These are phyloP conservation scores for Bombylius discolor DNA, from an alignment of 2,888 invertebrate genomes.

Conservation along the genomic window DNA sequence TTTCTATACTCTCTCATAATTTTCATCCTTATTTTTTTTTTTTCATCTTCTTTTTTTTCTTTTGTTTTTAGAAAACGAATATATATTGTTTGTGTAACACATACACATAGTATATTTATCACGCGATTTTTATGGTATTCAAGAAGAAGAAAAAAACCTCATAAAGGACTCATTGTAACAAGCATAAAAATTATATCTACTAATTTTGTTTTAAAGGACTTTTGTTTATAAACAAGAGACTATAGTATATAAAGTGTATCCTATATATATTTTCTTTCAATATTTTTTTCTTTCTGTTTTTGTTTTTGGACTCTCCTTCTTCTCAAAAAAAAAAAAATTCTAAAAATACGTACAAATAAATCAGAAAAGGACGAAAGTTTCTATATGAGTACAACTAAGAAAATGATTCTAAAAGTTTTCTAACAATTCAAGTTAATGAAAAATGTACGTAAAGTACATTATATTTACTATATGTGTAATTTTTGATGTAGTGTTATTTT, in stretches of 20 bases:
- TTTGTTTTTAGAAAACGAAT: not conserved
- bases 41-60: too few relatives aligned
- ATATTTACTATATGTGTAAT: not conserved
- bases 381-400: too few relatives aligned
- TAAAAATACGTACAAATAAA: not conserved
- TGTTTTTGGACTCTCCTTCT: not conserved
- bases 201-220: not conserved
- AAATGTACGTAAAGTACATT: not conserved
- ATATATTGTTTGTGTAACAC: not conserved
- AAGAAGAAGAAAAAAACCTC: not conserved
- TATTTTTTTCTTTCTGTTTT: not conserved
- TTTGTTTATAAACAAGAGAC: not conserved
- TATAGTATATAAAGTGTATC: not conserved
- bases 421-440: not conserved
- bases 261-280: not conserved
- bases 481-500: not conserved
- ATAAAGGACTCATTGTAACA: not conserved
- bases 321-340: not conserved
- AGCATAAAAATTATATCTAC: not conserved
- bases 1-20: slow-evolving; percentile 6
- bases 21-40: not conserved
- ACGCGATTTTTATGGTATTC: slow-evolving; percentile 18
- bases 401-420: not conserved
- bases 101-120: not conserved
- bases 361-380: not conserved